Evolutionary conservation across 2,888 invertebrate genomes (phyloP).

Genomic region (Trisateles emortualis): DNA sequence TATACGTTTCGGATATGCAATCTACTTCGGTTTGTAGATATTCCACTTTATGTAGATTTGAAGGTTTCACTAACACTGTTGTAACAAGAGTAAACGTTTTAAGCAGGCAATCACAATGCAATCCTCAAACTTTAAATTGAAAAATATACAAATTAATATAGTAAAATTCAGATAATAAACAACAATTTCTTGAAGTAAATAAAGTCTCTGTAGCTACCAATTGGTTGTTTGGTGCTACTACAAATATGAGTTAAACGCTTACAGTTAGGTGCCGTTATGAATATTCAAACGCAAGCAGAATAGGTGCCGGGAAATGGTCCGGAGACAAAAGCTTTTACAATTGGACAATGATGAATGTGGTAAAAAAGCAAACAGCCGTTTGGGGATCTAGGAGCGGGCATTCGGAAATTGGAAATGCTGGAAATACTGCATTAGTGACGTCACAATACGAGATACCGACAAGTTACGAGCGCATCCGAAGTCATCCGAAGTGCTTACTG

Average conservation of each 20-base stretch:
- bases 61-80: constrained; percentile 1
- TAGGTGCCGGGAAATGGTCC: constrained; percentile 53
- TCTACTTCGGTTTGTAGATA: constrained; percentile 55
- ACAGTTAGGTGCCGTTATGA: constrained; percentile 59
- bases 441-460: constrained; percentile 64
- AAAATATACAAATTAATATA: not conserved
- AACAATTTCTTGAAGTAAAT: not conserved
- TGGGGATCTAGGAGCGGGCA: constrained; percentile 53
- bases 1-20: constrained; percentile 76
- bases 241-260: constrained; percentile 51
- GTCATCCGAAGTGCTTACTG: constrained; percentile 51
- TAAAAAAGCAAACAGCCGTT: constrained; percentile 71
- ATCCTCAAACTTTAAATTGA: not conserved
- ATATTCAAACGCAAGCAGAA: constrained; percentile 55
- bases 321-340: constrained; percentile 71
- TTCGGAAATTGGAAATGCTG: constrained; percentile 83
- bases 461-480: constrained; percentile 70
- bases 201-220: not conserved
- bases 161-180: not conserved
- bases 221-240: constrained; percentile 29
- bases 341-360: constrained; percentile 81
- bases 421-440: constrained; percentile 76
- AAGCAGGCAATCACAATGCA: not conserved
- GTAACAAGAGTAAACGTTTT: not conserved
- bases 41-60: constrained; percentile 35